phyloP scores from a whole-genome alignment of 2,797 vertebrate species.

The Trachurus trachurus region DNA sequence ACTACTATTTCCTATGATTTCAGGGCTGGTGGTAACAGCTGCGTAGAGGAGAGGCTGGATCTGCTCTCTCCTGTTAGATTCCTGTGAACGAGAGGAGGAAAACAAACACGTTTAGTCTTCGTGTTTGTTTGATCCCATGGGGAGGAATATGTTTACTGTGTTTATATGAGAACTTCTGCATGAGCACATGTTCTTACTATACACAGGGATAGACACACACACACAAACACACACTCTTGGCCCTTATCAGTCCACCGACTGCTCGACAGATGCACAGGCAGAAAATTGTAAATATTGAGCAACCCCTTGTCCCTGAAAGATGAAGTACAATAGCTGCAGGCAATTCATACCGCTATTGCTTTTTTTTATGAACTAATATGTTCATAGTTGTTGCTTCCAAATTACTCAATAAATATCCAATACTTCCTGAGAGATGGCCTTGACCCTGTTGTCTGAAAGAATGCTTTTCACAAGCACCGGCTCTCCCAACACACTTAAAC shows the following conservation, averaged over 20 bases:
- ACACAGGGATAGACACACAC: conserved; percentile 11
- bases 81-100: conserved; percentile 17
- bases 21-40: conserved; percentile 28
- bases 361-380: conserved; percentile 83
- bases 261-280: conserved; percentile 38
- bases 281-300: conserved; percentile 76
- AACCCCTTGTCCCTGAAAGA: conserved; percentile 70
- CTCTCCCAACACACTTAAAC: conserved; percentile 64
- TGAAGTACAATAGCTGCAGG: conserved; percentile 57
- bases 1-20: conserved; percentile 49
- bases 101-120: neutral
- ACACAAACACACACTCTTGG: neutral
- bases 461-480: conserved; percentile 41
- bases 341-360: conserved; percentile 72
- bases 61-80: conserved; percentile 3
- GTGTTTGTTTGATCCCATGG: neutral
- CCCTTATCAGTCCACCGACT: conserved; percentile 45
- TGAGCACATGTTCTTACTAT: conserved; percentile 15
- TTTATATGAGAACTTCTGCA: conserved; percentile 18
- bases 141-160: neutral
- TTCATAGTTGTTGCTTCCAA: conserved; percentile 76
- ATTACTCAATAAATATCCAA: conserved; percentile 84
- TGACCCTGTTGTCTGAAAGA: conserved; percentile 76
- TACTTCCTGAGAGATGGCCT: conserved; percentile 74
- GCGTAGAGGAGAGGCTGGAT: conserved; percentile 17